These are phyloP conservation scores for Ostrea denselamellosa DNA, from an alignment of 1,140 invertebrate species.

Conservation along the genomic window DNA sequence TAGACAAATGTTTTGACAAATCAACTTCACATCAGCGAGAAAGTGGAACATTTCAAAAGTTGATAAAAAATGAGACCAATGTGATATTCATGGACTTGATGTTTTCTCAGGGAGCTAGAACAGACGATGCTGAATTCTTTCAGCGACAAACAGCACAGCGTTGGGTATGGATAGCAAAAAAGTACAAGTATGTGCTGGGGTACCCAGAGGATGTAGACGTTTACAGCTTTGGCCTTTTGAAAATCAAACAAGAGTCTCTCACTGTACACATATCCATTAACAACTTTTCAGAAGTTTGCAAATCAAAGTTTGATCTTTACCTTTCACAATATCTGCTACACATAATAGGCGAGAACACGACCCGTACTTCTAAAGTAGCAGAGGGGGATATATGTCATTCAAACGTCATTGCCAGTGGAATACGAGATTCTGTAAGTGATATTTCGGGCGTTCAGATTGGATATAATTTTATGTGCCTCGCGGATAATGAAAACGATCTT, in stretches of 20 bases:
- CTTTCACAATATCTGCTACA: neutral
- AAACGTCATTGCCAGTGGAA: neutral
- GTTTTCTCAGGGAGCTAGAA: too few species aligned
- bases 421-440: neutral
- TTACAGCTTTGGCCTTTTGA: neutral
- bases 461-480: neutral
- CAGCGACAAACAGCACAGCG: neutral
- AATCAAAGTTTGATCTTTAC: neutral
- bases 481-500: neutral
- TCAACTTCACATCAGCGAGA: neutral
- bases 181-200: neutral
- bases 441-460: neutral
- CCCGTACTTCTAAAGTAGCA: neutral
- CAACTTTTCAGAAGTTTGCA: neutral
- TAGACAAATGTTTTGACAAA: too few species aligned
- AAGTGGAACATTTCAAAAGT: neutral
- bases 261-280: neutral
- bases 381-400: neutral
- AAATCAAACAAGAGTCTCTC: neutral
- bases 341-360: neutral
- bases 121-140: too few species aligned
- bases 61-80: neutral
- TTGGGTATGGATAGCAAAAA: neutral
- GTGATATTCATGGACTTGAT: neutral
- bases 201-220: constrained; percentile 12